phyloP scores from a whole-genome alignment of 2,113 vertebrate genomes.

The Haliaeetus leucogaster region DNA sequence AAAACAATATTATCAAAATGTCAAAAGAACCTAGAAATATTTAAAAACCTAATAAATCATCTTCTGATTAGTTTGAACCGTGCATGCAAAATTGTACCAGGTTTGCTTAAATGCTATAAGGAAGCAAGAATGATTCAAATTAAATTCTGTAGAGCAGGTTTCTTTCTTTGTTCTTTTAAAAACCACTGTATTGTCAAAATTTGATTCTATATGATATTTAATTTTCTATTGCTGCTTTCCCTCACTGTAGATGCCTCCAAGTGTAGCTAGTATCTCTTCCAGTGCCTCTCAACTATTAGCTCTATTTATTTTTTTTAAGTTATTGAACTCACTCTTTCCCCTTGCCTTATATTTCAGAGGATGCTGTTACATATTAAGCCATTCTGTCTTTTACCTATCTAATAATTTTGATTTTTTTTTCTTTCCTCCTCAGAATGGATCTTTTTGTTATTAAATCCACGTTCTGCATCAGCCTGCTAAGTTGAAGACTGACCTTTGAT shows the following conservation, averaged over 20 bases:
- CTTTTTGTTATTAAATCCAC: constrained; percentile 37
- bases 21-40: constrained; percentile 27
- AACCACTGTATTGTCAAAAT: neutral
- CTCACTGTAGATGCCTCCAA: constrained; percentile 26
- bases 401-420: neutral
- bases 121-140: constrained; percentile 48
- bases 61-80: constrained; percentile 39
- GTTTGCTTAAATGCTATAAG: constrained; percentile 34
- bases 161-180: constrained; percentile 14
- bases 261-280: neutral
- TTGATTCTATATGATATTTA: constrained; percentile 4
- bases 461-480: neutral
- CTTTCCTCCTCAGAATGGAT: constrained; percentile 15
- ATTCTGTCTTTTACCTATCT: constrained; percentile 35
- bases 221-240: constrained; percentile 11
- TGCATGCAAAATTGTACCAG: neutral
- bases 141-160: constrained; percentile 1
- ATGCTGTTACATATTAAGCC: constrained; percentile 6
- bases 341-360: neutral
- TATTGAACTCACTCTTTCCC: constrained; percentile 19
- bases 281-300: constrained; percentile 6
- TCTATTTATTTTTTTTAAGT: constrained; percentile 13
- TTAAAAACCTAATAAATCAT: constrained; percentile 45
- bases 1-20: constrained; percentile 31
- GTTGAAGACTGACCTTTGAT: constrained; percentile 47